Evolutionary conservation across 2,888 invertebrate genomes (phyloP).

Genomic region (Brachylomia viminalis): DNA sequence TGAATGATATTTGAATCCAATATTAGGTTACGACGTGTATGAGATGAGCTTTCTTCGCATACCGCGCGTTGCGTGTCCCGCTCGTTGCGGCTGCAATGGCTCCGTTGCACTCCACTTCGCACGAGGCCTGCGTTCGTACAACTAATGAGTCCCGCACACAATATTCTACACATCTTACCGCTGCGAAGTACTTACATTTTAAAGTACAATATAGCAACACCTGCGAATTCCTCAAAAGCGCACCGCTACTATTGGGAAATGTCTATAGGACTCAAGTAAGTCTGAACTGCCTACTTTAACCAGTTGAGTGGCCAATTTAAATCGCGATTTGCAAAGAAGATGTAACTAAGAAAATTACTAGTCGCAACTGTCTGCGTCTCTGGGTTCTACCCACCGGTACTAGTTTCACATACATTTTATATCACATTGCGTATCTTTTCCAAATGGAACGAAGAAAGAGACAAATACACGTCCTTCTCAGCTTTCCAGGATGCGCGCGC

Average conservation of each 20-base stretch:
- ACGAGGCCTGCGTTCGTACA: constrained; percentile 77
- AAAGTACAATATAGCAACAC: constrained; percentile 33
- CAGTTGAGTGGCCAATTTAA: constrained; percentile 12
- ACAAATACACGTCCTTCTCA: constrained; percentile 44
- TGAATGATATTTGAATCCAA: constrained; percentile 20
- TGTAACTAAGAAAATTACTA: constrained; percentile 3
- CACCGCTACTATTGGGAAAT: background rate
- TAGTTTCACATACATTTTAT: constrained; percentile 43
- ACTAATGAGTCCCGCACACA: constrained; percentile 71
- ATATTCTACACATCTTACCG: constrained; percentile 56
- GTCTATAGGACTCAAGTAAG: background rate
- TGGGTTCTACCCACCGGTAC: constrained; percentile 31
- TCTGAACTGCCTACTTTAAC: constrained; percentile 11
- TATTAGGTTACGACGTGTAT: constrained; percentile 47
- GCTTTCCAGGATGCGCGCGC: constrained; percentile 74
- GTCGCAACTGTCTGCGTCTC: constrained; percentile 32
- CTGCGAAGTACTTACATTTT: constrained; percentile 27
- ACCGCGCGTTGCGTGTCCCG: constrained; percentile 82
- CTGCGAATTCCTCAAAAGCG: background rate
- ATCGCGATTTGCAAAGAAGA: constrained; percentile 28
- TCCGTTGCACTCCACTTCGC: constrained; percentile 86
- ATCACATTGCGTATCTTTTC: constrained; percentile 43
- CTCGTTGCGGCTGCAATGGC: constrained; percentile 63
- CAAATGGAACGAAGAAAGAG: constrained; percentile 36
- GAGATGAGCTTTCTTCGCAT: constrained; percentile 85